A percentile compares a stretch with the other conserved stretches of the same genome.
These are phyloP conservation scores for Emydura subglobosa DNA, from an alignment of 2,113 vertebrate genomes.

Conservation along the genomic window DNA sequence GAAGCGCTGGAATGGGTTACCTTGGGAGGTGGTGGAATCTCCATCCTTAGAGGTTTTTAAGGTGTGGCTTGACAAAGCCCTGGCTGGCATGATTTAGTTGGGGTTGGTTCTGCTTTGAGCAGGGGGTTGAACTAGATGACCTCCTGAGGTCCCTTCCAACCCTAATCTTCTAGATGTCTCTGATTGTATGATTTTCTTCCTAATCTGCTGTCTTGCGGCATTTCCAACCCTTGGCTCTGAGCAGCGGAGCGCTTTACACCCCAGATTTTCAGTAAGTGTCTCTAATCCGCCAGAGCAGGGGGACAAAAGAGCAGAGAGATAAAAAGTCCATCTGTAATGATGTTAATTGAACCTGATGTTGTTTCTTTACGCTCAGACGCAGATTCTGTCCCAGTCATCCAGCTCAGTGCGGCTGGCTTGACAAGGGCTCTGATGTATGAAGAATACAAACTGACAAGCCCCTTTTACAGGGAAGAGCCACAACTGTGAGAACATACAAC, in stretches of 20 bases:
- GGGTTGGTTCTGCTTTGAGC: no score
- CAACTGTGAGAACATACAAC: fast-evolving
- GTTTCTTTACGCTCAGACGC: background rate
- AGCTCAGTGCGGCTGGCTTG: background rate
- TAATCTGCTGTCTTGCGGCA: background rate
- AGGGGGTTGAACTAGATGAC: no score
- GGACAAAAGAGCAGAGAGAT: background rate
- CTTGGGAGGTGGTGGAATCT: no score
- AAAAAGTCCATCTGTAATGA: background rate
- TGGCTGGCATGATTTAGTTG: no score
- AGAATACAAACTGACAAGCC: conserved; percentile 31
- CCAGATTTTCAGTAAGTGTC: background rate
- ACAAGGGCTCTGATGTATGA: conserved; percentile 10
- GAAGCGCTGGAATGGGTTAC: no score
- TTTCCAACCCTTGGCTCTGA: background rate
- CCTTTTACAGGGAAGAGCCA: background rate
- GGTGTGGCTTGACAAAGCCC: no score
- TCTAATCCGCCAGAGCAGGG: background rate
- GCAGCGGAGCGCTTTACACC: background rate
- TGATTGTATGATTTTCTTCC: background rate
- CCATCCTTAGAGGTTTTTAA: no score
- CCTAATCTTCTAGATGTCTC: no score
- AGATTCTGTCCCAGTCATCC: background rate
- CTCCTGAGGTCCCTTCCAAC: no score
- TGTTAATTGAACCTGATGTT: background rate